phyloP scores from a whole-genome alignment of 1,140 invertebrate genomes.

The Drosophila pseudoobscura region DNA sequence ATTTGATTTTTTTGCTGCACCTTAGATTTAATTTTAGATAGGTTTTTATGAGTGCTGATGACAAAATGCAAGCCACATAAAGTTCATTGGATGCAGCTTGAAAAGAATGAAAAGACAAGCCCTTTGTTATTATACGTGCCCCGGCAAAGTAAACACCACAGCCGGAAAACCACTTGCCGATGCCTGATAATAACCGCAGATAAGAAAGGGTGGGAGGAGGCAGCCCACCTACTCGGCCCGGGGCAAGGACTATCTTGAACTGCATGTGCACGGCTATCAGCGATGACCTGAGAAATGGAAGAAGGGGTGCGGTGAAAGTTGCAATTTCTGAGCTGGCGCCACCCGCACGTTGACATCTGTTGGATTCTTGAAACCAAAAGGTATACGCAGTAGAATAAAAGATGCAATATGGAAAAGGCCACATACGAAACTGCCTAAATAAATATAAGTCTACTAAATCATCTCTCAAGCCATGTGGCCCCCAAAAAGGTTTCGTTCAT shows the following conservation, averaged over 20 bases:
- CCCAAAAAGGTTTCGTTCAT: no score
- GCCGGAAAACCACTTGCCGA: slow-evolving; percentile 35
- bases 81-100: slow-evolving; percentile 39
- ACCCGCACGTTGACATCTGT: no score
- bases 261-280: slow-evolving; percentile 45
- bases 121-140: slow-evolving; percentile 57
- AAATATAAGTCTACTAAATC: no score
- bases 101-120: slow-evolving; percentile 31
- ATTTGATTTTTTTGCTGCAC: slow-evolving; percentile 48
- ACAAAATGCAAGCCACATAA: slow-evolving; percentile 70
- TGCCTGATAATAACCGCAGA: slow-evolving; percentile 62
- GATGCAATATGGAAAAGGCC: no score
- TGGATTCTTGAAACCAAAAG: no score
- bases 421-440: no score
- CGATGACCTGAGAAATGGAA: slow-evolving; percentile 50
- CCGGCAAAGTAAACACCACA: slow-evolving; percentile 51
- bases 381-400: no score
- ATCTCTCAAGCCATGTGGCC: no score
- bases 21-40: slow-evolving; percentile 78
- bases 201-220: slow-evolving; percentile 20
- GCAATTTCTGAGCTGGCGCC: background rate
- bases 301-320: background rate
- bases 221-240: background rate
- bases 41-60: slow-evolving; percentile 62
- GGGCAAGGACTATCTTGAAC: slow-evolving; percentile 19